Evolutionary conservation across 2,113 vertebrate genomes (phyloP).

Genomic region (Fregetta grallaria): DNA sequence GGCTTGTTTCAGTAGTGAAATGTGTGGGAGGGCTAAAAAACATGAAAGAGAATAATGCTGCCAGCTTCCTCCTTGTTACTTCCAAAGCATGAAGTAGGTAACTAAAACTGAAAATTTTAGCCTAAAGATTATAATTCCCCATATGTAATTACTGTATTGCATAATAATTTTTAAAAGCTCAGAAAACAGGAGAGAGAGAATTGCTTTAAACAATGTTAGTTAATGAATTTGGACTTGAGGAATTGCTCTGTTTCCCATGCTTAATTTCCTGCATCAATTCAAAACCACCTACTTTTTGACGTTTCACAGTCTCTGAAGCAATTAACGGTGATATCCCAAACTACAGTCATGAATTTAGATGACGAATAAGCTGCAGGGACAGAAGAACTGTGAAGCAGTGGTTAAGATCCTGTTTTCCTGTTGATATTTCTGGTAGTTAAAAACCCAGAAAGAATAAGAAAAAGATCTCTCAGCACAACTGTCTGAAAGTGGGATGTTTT

Average conservation of each 20-base stretch:
- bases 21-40: not conserved
- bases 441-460: not conserved
- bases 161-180: not conserved
- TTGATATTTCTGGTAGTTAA: not conserved
- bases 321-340: conserved; percentile 3
- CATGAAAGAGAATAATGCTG: not conserved
- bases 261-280: conserved; percentile 43
- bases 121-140: not conserved
- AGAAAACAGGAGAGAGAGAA: not conserved
- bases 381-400: not conserved
- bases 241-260: not conserved
- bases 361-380: not conserved
- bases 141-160: not conserved
- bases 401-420: not conserved
- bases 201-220: not conserved
- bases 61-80: not conserved
- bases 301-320: conserved; percentile 22
- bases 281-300: conserved; percentile 24
- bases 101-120: not conserved
- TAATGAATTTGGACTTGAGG: conserved; percentile 37
- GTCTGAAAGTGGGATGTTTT: not conserved
- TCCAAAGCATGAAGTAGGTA: not conserved
- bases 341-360: conserved; percentile 14
- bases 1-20: not conserved
- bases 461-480: not conserved